Evolutionary conservation across 2,888 invertebrate species (phyloP).

Genomic region (Chaetogeoica ovagalla): DNA sequence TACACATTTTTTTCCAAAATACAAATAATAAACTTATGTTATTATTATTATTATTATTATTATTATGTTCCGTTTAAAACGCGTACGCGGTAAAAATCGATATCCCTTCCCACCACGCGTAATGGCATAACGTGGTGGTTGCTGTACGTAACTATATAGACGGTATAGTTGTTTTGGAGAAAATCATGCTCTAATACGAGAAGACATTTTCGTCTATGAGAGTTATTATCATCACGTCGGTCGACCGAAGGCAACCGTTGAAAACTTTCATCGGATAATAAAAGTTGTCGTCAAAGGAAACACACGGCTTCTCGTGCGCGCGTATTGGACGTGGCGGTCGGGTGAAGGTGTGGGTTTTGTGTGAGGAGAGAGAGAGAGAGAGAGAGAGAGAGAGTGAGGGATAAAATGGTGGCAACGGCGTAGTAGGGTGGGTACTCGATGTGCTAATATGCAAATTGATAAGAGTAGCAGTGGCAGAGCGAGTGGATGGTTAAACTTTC

Average conservation of each 20-base stretch:
- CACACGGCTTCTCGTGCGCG: background rate
- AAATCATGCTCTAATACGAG: background rate
- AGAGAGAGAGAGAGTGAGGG: no score
- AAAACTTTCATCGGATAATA: slow-evolving; percentile 41
- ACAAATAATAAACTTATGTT: no score
- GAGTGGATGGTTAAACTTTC: slow-evolving; percentile 48
- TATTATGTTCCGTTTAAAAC: no score
- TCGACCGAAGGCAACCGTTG: slow-evolving; percentile 10
- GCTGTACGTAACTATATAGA: no score
- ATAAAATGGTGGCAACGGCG: no score
- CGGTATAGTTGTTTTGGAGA: no score
- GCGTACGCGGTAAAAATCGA: no score
- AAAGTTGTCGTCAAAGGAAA: slow-evolving; percentile 52
- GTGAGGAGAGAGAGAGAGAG: background rate
- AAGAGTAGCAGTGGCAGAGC: slow-evolving; percentile 12
- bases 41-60: no score
- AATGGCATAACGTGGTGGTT: no score
- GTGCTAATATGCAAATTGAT: slow-evolving; percentile 52
- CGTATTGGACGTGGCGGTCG: background rate
- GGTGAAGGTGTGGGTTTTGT: background rate
- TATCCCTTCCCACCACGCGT: no score
- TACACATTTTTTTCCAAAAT: no score
- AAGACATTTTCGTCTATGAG: background rate
- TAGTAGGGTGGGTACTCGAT: slow-evolving; percentile 38
- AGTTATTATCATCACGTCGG: slow-evolving; percentile 36